phyloP scores from a whole-genome alignment of 1,140 invertebrate genomes.

The Leptonema lineaticorne region DNA sequence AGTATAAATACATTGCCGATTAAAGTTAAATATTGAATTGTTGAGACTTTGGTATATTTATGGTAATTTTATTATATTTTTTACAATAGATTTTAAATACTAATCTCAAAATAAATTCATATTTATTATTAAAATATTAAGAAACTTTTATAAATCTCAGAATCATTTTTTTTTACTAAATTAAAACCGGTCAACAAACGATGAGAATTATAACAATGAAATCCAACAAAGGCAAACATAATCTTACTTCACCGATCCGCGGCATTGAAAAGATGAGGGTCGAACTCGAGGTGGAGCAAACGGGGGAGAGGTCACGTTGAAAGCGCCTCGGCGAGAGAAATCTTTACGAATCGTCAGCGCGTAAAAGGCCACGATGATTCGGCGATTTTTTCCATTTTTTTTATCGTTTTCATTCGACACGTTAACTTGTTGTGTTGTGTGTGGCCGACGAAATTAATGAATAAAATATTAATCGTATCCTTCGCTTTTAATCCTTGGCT shows the following conservation, averaged over 20 bases:
- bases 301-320: not conserved
- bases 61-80: too few species aligned
- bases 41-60: too few species aligned
- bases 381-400: slow-evolving; percentile 12
- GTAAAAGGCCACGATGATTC: slow-evolving; percentile 16
- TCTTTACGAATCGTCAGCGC: not conserved
- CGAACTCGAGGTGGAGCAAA: too few species aligned
- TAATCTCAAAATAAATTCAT: too few species aligned
- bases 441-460: not conserved
- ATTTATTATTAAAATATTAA: too few species aligned
- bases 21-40: too few species aligned
- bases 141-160: too few species aligned
- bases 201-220: too few species aligned
- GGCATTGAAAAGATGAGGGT: not conserved
- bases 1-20: too few species aligned
- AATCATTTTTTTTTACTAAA: too few species aligned
- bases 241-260: not conserved
- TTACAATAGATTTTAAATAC: too few species aligned
- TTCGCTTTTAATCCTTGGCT: not conserved
- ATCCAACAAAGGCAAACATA: slow-evolving; percentile 1
- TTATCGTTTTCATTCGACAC: not conserved
- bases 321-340: slow-evolving; percentile 1
- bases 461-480: not conserved
- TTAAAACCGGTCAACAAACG: too few species aligned
- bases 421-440: not conserved